A percentile compares a stretch with the other conserved stretches of the same genome.
Evolutionary conservation across 2,113 vertebrate species (phyloP).

Genomic region (Steatornis caripensis): DNA sequence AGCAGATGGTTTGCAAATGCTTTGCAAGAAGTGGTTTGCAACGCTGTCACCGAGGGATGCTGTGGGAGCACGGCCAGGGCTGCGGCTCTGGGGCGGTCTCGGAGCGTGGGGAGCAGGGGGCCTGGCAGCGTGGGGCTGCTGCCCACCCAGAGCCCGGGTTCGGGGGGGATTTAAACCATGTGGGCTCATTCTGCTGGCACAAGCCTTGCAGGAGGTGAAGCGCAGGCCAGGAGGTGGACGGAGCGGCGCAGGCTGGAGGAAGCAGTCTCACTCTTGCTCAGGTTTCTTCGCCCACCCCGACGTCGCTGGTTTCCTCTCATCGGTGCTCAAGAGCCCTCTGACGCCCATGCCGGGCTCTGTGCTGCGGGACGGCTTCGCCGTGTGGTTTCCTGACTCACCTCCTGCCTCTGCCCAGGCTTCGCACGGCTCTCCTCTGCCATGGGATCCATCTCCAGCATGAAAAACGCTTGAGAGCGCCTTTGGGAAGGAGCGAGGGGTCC

Average conservation of each 20-base stretch:
- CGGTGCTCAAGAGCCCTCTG: not conserved
- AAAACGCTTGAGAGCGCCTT: accelerated
- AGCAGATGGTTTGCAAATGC: not conserved
- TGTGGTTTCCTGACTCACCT: not conserved
- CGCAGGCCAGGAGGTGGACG: accelerated
- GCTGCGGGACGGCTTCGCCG: accelerated
- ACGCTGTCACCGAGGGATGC: not conserved
- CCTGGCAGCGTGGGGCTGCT: not conserved
- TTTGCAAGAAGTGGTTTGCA: not conserved
- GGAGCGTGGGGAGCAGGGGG: accelerated
- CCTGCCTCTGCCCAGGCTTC: not conserved
- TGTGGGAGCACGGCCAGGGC: not conserved
- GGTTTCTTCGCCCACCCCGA: not conserved
- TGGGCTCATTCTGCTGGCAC: not conserved
- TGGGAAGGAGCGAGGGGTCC: not conserved
- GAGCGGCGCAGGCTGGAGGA: not conserved
- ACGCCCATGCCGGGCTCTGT: not conserved
- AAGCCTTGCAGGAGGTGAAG: not conserved
- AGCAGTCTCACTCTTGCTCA: not conserved
- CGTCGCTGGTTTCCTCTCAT: not conserved
- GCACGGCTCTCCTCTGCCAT: accelerated
- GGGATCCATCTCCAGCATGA: not conserved
- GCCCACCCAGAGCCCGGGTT: not conserved
- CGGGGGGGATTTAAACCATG: not conserved
- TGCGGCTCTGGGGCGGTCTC: not conserved